Percentiles rank a stretch among this genome's conserved stretches.
Evolutionary conservation across 2,797 vertebrate species (phyloP).

Genomic region (Dallia pectoralis): DNA sequence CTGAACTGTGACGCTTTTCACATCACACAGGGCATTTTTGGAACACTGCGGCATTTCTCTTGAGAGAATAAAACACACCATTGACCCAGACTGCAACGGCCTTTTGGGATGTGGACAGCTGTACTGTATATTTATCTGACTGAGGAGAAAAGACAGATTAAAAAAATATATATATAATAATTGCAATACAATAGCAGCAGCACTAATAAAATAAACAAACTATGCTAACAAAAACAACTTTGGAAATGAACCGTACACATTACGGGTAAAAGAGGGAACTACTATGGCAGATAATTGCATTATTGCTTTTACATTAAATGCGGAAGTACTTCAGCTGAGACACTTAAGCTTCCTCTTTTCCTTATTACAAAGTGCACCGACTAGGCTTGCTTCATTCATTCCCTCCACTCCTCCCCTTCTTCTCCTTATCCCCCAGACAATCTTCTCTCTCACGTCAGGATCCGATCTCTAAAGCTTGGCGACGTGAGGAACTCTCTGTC

Average conservation of each 20-base stretch:
- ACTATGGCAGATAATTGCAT: not conserved
- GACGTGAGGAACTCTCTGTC: constrained; percentile 51
- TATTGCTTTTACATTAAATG: not conserved
- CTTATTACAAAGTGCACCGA: constrained; percentile 37
- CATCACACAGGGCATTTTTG: constrained; percentile 48
- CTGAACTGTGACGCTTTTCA: constrained; percentile 38
- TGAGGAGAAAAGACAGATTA: not conserved
- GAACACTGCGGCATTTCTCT: constrained; percentile 65
- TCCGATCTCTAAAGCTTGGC: constrained; percentile 53
- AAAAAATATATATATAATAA: not conserved
- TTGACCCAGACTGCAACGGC: constrained; percentile 45
- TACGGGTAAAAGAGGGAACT: too few relatives aligned
- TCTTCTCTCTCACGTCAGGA: constrained; percentile 56
- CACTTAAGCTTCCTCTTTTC: not conserved
- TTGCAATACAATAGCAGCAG: not conserved
- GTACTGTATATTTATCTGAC: constrained; percentile 48
- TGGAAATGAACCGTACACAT: not conserved
- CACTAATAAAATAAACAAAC: not conserved
- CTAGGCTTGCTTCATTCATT: constrained; percentile 38
- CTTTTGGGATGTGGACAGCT: constrained; percentile 39
- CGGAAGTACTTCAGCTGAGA: not conserved
- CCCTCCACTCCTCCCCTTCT: constrained; percentile 50
- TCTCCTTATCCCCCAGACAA: constrained; percentile 60
- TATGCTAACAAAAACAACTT: not conserved
- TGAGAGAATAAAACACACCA: constrained; percentile 60